Conservation (phyloP, 2,888 invertebrate genomes). For the Anticlea derivata region DNA sequence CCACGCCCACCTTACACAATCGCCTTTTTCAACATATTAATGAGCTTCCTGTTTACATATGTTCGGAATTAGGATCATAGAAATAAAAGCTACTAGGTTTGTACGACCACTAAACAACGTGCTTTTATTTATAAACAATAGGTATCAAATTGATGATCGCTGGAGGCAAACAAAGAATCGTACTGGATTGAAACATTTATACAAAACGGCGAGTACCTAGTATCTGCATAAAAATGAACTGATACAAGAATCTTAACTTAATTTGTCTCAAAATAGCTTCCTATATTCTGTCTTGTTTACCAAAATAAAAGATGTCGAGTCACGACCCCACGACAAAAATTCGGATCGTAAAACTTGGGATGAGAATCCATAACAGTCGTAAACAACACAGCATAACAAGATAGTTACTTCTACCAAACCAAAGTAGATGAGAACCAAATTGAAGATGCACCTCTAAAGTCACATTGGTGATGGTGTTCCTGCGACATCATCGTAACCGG, state of each 20-base stretch:
- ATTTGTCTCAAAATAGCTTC: slow-evolving; percentile 39
- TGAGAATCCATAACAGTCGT: not conserved
- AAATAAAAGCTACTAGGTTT: slow-evolving; percentile 34
- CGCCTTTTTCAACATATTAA: slow-evolving; percentile 62
- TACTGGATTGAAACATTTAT: slow-evolving; percentile 7
- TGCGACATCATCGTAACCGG: slow-evolving; percentile 7
- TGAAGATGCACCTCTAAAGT: too few species aligned
- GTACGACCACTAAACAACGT: slow-evolving; percentile 10
- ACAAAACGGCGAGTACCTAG: slow-evolving; percentile 1
- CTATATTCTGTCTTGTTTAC: slow-evolving; percentile 38
- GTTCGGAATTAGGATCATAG: slow-evolving; percentile 45
- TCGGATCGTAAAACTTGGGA: slow-evolving; percentile 2
- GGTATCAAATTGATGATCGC: slow-evolving; percentile 16
- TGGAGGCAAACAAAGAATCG: slow-evolving; percentile 19
- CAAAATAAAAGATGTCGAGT: slow-evolving; percentile 27
- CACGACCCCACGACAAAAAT: slow-evolving; percentile 15
- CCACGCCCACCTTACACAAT: slow-evolving; percentile 71
- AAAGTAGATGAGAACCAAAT: slow-evolving; percentile 18
- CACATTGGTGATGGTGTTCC: too few species aligned
- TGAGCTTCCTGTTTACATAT: slow-evolving; percentile 69
- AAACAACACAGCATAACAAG: slow-evolving; percentile 13
- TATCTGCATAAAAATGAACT: slow-evolving; percentile 11
- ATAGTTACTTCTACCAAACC: not conserved
- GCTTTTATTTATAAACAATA: slow-evolving; percentile 28
- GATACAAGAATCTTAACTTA: slow-evolving; percentile 16